Evolutionary conservation across 2,888 invertebrate genomes (phyloP).

Genomic region (Drosophila mimetica): DNA sequence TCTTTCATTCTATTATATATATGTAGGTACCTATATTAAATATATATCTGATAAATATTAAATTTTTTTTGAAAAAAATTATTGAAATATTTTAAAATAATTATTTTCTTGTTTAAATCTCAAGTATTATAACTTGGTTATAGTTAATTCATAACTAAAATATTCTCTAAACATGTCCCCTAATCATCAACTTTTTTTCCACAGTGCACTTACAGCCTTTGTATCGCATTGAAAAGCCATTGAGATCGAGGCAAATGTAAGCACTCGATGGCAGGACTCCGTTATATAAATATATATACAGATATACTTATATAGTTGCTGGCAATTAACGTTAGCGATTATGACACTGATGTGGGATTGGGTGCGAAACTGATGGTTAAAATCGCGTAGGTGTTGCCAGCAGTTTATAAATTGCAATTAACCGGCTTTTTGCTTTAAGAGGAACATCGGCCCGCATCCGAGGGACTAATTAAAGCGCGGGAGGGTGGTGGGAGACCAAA

Average conservation of each 20-base stretch:
- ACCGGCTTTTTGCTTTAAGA: constrained; percentile 24
- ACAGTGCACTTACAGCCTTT: constrained; percentile 5
- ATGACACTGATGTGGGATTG: constrained; percentile 7
- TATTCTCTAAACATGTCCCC: no score
- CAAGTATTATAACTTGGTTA: no score
- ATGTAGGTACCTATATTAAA: no score
- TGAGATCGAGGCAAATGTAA: constrained; percentile 32
- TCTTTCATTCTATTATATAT: no score
- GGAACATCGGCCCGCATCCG: constrained; percentile 14
- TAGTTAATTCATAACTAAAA: no score
- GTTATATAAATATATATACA: no score
- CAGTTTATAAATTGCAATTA: constrained; percentile 45
- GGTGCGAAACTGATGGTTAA: not conserved
- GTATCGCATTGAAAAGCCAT: constrained; percentile 40
- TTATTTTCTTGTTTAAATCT: no score
- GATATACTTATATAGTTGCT: constrained; percentile 13
- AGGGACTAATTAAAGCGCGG: constrained; percentile 37
- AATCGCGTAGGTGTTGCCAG: constrained; percentile 42
- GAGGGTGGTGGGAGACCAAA: no score
- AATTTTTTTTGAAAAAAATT: no score
- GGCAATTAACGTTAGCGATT: constrained; percentile 41
- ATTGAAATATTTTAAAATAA: no score
- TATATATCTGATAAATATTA: no score
- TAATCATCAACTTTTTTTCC: not conserved
- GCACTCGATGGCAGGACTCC: constrained; percentile 29